Base-by-base conservation (phyloP, 2,113 vertebrate genomes). In the Thymallus thymallus region DNA sequence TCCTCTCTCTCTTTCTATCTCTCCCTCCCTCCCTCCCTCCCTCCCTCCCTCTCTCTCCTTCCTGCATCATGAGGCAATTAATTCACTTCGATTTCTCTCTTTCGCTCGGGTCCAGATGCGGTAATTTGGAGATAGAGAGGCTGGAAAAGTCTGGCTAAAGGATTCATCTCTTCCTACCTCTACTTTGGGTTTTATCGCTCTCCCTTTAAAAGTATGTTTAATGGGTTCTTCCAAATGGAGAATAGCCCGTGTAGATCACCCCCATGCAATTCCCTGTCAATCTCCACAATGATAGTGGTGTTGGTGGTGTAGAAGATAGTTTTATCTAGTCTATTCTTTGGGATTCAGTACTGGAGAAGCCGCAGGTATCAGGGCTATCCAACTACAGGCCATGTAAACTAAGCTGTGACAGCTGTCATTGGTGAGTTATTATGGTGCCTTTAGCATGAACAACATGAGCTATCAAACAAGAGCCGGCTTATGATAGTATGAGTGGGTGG, bases 191-290 rank as follows among this genome's bases (percentile, higher is more conserved):
- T 86, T 87, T 85, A 88, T 79, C 48, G 23, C 84, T 76, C 18
- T 78, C 77, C 84, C 77, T 88, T 85, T 87, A 87, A 85, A 84
- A 82, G 83, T 74, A 64, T 86, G 83, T 88, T 88, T 86, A 82
- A 85, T 83, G 82, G 18, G 65, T 61, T 71, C 51, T 68, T 76
- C 74, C 77, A 84, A 90, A 88, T 83, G 71, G 80, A 80, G 82
- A 88, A 88, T 82, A 82, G 85, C 77, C 66, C 82, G 78, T 79
- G 66, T 88, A 86, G 76, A 88, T 88, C 86, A 84, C 77, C 71
- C 24, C 24, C 58, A 61, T 74, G 73, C 80, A 85, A 73, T 81
- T 72, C 69, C 74, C 68, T 66, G 66, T 82, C 77, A 75, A 76
- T 73, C 68, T 82, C 69, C 61, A 77, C 69, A 70, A 68, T 46